Percentiles rank a stretch among this genome's conserved stretches.
Conservation (phyloP, 2,888 invertebrate genomes). For the Neoascia interrupta region DNA sequence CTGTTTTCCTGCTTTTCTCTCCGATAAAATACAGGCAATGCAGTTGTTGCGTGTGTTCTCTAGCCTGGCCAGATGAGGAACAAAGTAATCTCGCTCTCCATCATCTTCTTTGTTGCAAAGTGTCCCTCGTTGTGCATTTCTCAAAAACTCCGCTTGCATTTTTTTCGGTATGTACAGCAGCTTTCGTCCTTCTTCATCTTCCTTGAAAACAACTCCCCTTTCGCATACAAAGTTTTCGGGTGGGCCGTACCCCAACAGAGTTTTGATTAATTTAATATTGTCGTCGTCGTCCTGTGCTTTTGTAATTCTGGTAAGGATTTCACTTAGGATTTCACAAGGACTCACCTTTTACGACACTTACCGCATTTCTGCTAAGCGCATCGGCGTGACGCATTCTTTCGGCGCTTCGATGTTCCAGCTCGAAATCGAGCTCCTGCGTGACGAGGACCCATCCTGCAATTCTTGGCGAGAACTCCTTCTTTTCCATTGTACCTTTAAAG, state of each 20-base stretch:
- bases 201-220: background rate
- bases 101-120: background rate
- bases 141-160: background rate
- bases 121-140: background rate
- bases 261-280: background rate
- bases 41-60: background rate
- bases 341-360: background rate
- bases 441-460: conserved; percentile 71
- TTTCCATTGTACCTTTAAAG: conserved; percentile 65
- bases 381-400: conserved; percentile 62
- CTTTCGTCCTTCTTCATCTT: background rate
- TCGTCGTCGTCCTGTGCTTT: background rate
- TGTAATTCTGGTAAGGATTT: background rate
- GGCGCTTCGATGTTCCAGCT: conserved; percentile 45
- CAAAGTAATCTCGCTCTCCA: background rate
- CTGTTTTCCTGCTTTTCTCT: background rate
- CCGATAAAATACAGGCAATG: background rate
- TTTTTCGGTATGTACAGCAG: background rate
- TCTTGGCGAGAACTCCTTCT: conserved; percentile 71
- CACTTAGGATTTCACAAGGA: too few species aligned
- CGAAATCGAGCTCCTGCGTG: conserved; percentile 56
- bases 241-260: background rate
- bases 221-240: background rate
- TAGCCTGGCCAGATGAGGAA: background rate
- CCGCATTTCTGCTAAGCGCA: too few species aligned